Conservation (phyloP, 2,113 vertebrate genomes). For the Triplophysa tibetana region DNA sequence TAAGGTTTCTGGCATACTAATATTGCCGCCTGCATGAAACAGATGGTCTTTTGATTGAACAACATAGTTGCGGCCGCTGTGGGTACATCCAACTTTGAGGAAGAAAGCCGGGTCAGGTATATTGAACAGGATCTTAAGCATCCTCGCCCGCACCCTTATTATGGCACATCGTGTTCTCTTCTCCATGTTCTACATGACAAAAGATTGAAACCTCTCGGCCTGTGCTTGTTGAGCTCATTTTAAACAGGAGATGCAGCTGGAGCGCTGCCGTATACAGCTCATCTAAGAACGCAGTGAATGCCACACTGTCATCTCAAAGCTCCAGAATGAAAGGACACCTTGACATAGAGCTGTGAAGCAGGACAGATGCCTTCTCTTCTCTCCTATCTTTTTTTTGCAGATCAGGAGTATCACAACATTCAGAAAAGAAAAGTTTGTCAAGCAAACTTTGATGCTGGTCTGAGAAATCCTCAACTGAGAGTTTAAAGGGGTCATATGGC, state of each 20-base stretch:
- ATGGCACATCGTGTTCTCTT: neutral
- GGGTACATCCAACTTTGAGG: neutral
- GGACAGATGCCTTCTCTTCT: constrained; percentile 3
- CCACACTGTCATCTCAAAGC: neutral
- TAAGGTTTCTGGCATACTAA: constrained; percentile 10
- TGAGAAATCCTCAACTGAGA: too few species aligned
- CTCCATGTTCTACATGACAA: constrained; percentile 32
- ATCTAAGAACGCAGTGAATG: neutral
- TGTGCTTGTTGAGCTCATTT: constrained; percentile 5
- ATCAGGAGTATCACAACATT: constrained; percentile 3
- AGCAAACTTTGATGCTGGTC: too few species aligned
- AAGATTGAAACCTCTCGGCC: constrained; percentile 2
- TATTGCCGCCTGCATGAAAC: neutral
- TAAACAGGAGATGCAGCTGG: neutral
- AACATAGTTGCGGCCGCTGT: neutral
- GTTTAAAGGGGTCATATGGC: too few species aligned
- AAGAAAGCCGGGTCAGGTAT: neutral
- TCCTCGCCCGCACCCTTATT: neutral
- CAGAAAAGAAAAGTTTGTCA: too few species aligned
- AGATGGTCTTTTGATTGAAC: constrained; percentile 26
- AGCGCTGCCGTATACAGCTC: neutral
- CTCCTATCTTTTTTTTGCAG: neutral
- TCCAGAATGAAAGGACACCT: constrained; percentile 19
- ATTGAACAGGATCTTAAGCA: constrained; percentile 1
- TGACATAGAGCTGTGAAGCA: neutral